phyloP scores from a whole-genome alignment of 2,113 vertebrate species.

The Ifrita kowaldi region DNA sequence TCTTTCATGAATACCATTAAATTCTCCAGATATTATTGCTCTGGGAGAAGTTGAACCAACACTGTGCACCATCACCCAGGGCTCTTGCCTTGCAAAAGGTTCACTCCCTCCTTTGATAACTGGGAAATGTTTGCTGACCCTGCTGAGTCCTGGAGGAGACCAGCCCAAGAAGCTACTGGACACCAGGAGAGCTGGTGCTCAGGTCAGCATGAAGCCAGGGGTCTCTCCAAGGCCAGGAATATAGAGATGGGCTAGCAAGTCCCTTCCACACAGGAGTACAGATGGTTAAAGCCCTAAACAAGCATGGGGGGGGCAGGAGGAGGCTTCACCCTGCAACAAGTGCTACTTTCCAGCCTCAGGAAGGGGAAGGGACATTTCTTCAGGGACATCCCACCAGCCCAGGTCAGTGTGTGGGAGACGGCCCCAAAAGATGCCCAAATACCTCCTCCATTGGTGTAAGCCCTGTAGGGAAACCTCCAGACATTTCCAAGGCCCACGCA shows the following conservation, averaged over 20 bases:
- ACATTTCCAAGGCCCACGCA: constrained; percentile 81
- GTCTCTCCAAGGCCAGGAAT: neutral
- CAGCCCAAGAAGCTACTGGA: neutral
- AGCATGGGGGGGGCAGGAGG: neutral
- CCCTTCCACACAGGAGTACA: neutral
- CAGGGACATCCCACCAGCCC: neutral
- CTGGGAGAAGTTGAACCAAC: neutral
- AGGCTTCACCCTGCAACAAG: accelerated
- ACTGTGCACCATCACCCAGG: neutral
- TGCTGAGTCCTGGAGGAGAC: neutral
- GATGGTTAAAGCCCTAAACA: neutral
- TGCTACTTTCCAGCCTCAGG: neutral
- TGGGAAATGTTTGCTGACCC: neutral
- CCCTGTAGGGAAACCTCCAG: constrained; percentile 81
- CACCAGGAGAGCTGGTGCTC: neutral
- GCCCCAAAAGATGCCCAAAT: neutral
- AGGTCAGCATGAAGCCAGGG: neutral
- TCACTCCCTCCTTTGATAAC: accelerated
- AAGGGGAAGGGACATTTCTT: neutral
- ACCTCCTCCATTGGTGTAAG: constrained; percentile 84
- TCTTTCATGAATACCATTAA: neutral
- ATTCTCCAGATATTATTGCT: neutral
- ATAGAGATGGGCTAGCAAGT: neutral
- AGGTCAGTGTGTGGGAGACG: neutral
- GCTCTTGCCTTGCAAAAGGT: neutral